These are phyloP conservation scores for Hemistola chrysoprasaria DNA, from an alignment of 2,888 invertebrate genomes.

Conservation along the genomic window DNA sequence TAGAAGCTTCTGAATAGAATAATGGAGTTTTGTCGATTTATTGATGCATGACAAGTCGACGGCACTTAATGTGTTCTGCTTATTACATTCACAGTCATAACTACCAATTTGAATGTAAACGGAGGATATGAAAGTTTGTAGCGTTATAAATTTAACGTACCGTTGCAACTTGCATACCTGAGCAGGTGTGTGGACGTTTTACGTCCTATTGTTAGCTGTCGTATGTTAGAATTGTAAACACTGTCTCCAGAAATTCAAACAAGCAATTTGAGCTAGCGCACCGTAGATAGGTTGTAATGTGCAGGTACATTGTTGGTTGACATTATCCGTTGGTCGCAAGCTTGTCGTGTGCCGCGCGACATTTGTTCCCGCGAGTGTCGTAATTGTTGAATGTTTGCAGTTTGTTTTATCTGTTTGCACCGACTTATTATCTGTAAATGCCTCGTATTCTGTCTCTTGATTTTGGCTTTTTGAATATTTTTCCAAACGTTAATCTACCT, in stretches of 20 bases:
- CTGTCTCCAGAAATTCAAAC: conserved; percentile 57
- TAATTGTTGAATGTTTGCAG: conserved; percentile 45
- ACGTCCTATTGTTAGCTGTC: conserved; percentile 52
- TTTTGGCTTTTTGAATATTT: conserved; percentile 16
- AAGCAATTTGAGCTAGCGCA: conserved; percentile 51
- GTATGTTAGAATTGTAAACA: conserved; percentile 62
- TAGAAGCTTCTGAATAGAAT: conserved; percentile 17
- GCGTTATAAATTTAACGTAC: conserved; percentile 31
- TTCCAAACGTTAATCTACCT: not conserved
- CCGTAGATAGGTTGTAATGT: conserved; percentile 20
- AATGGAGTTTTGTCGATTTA: conserved; percentile 20
- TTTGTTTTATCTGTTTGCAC: conserved; percentile 43
- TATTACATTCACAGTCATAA: conserved; percentile 19
- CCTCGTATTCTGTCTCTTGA: conserved; percentile 17
- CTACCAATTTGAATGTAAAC: conserved; percentile 27
- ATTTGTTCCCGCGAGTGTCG: conserved; percentile 43
- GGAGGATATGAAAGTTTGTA: conserved; percentile 29
- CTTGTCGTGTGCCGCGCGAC: conserved; percentile 35
- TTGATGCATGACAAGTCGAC: conserved; percentile 20
- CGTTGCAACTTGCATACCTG: conserved; percentile 27
- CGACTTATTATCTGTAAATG: conserved; percentile 34
- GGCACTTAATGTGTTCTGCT: conserved; percentile 21
- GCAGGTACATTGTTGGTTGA: conserved; percentile 34
- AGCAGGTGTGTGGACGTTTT: conserved; percentile 30
- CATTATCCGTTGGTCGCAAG: conserved; percentile 31